These are phyloP conservation scores for Apocrypta bakeri DNA, from an alignment of 1,140 invertebrate species.

Conservation along the genomic window DNA sequence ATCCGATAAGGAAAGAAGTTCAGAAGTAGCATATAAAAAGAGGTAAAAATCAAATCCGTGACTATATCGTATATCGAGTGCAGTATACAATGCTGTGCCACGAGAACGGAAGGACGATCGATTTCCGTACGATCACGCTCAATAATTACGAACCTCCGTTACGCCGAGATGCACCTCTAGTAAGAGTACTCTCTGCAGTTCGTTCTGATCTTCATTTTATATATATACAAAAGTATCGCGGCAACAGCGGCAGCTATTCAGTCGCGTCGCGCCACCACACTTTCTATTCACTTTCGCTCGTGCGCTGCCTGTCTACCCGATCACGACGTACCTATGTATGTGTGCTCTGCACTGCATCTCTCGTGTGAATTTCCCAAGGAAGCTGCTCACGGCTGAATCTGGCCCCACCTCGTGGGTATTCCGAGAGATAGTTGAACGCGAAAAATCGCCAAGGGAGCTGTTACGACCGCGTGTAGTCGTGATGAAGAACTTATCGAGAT, in stretches of 20 bases:
- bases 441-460: neutral
- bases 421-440: neutral
- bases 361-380: conserved; percentile 9
- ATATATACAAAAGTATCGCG: too few relatives aligned
- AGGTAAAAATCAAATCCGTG: neutral
- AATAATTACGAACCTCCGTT: conserved; percentile 36
- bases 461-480: neutral
- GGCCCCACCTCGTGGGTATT: neutral
- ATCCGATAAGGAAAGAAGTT: neutral
- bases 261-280: neutral
- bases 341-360: neutral
- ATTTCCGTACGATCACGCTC: conserved; percentile 31
- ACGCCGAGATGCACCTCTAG: neutral
- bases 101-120: conserved; percentile 6
- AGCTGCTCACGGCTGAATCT: neutral
- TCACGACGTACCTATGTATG: neutral
- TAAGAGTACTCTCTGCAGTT: neutral
- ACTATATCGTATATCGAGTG: neutral
- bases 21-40: neutral
- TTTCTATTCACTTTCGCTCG: conserved; percentile 33
- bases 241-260: neutral
- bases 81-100: neutral
- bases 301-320: neutral
- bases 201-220: neutral
- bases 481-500: neutral